Conservation (phyloP, 2,888 invertebrate species). For the Laothoe populi region DNA sequence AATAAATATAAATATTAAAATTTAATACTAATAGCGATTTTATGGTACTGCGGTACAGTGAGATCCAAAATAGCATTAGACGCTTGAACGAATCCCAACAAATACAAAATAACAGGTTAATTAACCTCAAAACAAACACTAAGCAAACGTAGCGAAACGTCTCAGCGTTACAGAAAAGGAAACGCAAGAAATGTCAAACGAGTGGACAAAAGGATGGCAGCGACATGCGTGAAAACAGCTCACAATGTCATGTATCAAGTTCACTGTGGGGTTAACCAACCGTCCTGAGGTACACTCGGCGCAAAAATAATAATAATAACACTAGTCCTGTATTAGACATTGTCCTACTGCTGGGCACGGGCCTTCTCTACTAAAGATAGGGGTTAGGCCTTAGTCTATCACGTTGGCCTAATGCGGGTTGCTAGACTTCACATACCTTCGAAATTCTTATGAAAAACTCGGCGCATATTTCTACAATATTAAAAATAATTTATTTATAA, state of each 20-base stretch:
- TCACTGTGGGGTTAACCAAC: conserved; percentile 69
- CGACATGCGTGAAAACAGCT: conserved; percentile 76
- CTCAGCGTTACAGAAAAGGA: conserved; percentile 35
- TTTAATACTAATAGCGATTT: no score
- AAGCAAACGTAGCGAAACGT: conserved; percentile 23
- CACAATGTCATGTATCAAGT: conserved; percentile 85
- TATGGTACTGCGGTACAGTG: neutral
- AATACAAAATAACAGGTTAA: neutral
- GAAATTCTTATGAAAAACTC: no score
- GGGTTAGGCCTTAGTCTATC: no score
- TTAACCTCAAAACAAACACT: neutral
- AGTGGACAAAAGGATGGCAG: conserved; percentile 50
- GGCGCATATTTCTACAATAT: no score
- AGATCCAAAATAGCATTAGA: neutral
- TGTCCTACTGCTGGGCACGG: no score
- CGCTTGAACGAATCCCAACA: neutral
- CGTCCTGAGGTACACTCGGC: conserved; percentile 61
- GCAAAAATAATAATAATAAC: no score
- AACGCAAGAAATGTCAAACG: conserved; percentile 56
- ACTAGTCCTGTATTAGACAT: no score
- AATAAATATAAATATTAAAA: no score
- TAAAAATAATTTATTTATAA: no score
- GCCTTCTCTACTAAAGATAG: no score
- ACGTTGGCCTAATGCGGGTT: no score
- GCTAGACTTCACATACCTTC: no score